Conservation (phyloP, 53 echinoderm and acorn worm species). For the Echinometra lucunter region DNA sequence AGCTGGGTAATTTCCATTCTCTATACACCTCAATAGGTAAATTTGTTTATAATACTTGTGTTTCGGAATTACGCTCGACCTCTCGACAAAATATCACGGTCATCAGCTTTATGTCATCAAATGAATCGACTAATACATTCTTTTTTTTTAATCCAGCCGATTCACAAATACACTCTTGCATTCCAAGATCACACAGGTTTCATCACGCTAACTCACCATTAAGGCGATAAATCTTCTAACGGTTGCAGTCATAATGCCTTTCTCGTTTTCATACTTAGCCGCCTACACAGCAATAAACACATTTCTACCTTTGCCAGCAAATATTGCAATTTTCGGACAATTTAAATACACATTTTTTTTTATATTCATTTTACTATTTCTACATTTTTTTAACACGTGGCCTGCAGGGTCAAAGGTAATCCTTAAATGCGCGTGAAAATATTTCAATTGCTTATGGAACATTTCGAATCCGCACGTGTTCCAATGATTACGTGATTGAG, state of each 20-base stretch:
- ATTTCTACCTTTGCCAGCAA: background rate
- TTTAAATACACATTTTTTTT: background rate
- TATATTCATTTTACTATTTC: background rate
- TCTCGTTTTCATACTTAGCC: background rate
- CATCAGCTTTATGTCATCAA: no score
- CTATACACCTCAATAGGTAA: no score
- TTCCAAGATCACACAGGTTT: background rate
- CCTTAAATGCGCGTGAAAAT: background rate
- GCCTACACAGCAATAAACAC: background rate
- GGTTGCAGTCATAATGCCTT: background rate
- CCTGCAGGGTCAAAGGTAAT: background rate
- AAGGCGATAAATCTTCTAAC: background rate
- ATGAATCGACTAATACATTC: background rate
- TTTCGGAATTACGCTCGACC: no score
- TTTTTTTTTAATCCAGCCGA: no score
- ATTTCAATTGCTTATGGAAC: conserved; percentile 26
- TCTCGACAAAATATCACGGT: no score
- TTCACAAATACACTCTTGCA: background rate
- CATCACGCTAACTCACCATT: background rate
- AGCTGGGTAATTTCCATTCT: no score
- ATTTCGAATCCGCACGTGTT: background rate
- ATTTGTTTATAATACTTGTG: no score
- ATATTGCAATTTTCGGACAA: background rate
- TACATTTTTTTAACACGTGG: background rate
- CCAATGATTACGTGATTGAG: conserved; percentile 9